Percentiles rank a stretch among this genome's conserved stretches.
phyloP scores from a whole-genome alignment of 37 sponge, comb jelly and placozoan genomes.

The Bolinopsis microptera region DNA sequence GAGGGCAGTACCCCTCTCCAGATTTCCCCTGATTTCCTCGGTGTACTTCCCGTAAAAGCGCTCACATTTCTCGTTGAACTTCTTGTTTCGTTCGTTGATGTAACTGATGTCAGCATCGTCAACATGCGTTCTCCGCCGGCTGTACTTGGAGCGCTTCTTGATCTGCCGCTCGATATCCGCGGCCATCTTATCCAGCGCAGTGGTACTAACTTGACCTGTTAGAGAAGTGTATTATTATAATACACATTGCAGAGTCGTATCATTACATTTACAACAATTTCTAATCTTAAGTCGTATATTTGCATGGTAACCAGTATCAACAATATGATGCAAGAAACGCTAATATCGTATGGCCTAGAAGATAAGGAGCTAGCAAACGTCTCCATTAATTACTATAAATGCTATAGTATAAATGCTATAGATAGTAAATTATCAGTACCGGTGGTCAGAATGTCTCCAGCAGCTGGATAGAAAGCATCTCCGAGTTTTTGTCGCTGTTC shows the following conservation, averaged over 20 bases:
- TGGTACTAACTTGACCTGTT: slow-evolving; percentile 66
- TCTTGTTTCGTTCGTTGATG: slow-evolving; percentile 96
- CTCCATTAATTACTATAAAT: no score
- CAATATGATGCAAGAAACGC: no score
- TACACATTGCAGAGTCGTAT: no score
- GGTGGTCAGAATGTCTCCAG: slow-evolving; percentile 36
- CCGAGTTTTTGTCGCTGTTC: slow-evolving; percentile 27
- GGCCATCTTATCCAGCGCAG: slow-evolving; percentile 89
- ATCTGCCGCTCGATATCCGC: slow-evolving; percentile 88
- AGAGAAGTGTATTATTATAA: no score
- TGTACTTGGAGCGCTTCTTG: slow-evolving; percentile 85
- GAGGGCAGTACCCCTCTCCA: slow-evolving; percentile 98
- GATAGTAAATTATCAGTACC: no score
- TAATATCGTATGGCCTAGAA: no score
- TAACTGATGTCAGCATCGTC: slow-evolving; percentile 93
- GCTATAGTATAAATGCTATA: no score
- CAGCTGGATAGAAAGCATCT: slow-evolving; percentile 23
- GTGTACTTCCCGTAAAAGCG: slow-evolving; percentile 96
- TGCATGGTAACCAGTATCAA: no score
- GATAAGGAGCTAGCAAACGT: no score
- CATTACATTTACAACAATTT: no score
- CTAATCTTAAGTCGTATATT: no score
- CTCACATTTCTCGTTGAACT: slow-evolving; percentile 93
- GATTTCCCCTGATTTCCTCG: slow-evolving; percentile 93
- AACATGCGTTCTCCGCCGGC: slow-evolving; percentile 77